A percentile compares a stretch with the other conserved stretches of the same genome.
phyloP scores from a whole-genome alignment of 2,797 vertebrate species.

The Ceyx erithaca region DNA sequence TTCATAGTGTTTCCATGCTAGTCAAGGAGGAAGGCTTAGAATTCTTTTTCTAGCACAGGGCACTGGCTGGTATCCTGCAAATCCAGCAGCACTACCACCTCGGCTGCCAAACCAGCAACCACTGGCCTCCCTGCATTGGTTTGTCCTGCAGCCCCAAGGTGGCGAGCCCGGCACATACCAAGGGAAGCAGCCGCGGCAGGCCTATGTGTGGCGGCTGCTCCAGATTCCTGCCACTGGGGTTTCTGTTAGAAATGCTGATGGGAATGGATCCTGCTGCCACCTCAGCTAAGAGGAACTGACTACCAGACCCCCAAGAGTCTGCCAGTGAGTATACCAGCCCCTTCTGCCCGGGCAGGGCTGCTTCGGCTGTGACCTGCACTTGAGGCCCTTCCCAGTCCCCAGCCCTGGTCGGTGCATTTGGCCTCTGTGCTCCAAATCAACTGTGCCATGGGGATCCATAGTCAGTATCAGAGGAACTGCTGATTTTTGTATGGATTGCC shows the following conservation, averaged over 20 bases:
- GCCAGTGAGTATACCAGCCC: background rate
- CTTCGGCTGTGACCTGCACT: background rate
- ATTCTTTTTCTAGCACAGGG: background rate
- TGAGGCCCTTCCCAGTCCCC: background rate
- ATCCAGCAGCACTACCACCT: background rate
- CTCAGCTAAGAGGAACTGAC: background rate
- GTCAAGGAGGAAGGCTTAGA: background rate
- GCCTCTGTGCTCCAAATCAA: background rate
- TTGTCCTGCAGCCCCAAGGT: background rate
- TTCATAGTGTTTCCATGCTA: fast-evolving
- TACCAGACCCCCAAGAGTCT: background rate
- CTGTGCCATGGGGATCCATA: fast-evolving
- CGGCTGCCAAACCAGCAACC: background rate
- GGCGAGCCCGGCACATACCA: fast-evolving
- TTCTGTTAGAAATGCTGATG: background rate
- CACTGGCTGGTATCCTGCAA: background rate
- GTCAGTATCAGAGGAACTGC: background rate
- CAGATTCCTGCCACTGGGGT: background rate
- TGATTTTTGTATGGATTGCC: background rate
- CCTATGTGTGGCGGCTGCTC: fast-evolving
- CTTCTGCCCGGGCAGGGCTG: fast-evolving
- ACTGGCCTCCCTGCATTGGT: background rate
- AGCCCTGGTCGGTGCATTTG: fast-evolving
- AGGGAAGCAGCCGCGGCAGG: fast-evolving
- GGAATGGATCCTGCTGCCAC: fast-evolving